These are phyloP conservation scores for Hoplostethus mediterraneus DNA, from an alignment of 2,797 vertebrate species.

Conservation along the genomic window DNA sequence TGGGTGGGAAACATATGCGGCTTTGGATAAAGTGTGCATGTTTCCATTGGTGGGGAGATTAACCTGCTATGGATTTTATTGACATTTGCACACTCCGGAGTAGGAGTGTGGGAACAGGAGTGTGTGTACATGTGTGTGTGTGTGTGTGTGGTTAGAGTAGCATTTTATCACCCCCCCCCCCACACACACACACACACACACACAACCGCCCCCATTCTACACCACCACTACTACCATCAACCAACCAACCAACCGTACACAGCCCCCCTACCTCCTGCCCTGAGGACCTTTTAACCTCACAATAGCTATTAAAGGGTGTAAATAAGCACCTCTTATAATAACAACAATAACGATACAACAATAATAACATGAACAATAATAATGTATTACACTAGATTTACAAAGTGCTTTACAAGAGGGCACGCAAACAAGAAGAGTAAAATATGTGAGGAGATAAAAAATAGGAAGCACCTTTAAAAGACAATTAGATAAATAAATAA, in stretches of 20 bases:
- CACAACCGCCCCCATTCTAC: background rate
- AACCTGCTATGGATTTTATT: slow-evolving; percentile 84
- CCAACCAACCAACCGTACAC: too few relatives aligned
- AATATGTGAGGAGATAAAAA: too few relatives aligned
- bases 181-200: background rate
- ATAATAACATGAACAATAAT: too few relatives aligned
- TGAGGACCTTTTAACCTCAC: background rate
- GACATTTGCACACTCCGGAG: slow-evolving; percentile 72
- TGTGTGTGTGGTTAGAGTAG: background rate
- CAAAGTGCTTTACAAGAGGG: too few relatives aligned
- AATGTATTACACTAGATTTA: too few relatives aligned
- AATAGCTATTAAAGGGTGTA: background rate
- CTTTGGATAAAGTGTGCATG: slow-evolving; percentile 83
- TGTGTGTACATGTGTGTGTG: slow-evolving; percentile 1
- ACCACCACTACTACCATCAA: too few relatives aligned
- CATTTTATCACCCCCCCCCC: slow-evolving; percentile 1
- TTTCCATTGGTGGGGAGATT: slow-evolving; percentile 81
- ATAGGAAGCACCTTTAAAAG: too few relatives aligned
- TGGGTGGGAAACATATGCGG: slow-evolving; percentile 80
- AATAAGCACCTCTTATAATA: background rate
- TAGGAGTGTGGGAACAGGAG: slow-evolving; percentile 56
- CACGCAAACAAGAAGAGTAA: too few relatives aligned
- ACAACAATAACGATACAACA: background rate
- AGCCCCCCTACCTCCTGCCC: background rate
- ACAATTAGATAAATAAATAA: background rate